Evolutionary conservation across 2,888 invertebrate species (phyloP).

Genomic region (Leptura quadrifasciata): DNA sequence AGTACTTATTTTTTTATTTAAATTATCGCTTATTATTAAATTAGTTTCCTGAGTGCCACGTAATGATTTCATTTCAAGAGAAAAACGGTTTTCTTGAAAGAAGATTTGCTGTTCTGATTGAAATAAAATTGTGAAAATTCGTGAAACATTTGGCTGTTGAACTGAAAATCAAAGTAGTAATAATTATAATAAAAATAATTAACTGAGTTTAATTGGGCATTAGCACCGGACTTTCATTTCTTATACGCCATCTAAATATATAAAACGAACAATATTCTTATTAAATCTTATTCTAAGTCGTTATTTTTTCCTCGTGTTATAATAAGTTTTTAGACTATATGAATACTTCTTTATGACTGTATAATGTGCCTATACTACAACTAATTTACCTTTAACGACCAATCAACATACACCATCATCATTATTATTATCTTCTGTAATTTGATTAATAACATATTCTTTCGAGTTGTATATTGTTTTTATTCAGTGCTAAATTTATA

Average conservation of each 20-base stretch:
- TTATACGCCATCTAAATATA: no score
- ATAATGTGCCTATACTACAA: background rate
- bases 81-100: background rate
- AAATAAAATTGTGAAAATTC: no score
- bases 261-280: no score
- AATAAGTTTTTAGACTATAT: background rate
- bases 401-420: background rate
- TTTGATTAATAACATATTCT: background rate
- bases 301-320: background rate
- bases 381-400: background rate
- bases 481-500: background rate
- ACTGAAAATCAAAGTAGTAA: no score
- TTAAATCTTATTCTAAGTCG: no score
- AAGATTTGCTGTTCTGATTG: background rate
- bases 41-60: background rate
- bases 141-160: no score
- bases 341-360: background rate
- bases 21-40: background rate
- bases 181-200: no score
- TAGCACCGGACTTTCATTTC: no score
- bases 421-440: background rate
- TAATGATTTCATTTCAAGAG: background rate
- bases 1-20: conserved; percentile 4
- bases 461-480: background rate
- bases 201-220: no score